phyloP scores from a whole-genome alignment of 2,888 invertebrate species.

The Ophion costatus region DNA sequence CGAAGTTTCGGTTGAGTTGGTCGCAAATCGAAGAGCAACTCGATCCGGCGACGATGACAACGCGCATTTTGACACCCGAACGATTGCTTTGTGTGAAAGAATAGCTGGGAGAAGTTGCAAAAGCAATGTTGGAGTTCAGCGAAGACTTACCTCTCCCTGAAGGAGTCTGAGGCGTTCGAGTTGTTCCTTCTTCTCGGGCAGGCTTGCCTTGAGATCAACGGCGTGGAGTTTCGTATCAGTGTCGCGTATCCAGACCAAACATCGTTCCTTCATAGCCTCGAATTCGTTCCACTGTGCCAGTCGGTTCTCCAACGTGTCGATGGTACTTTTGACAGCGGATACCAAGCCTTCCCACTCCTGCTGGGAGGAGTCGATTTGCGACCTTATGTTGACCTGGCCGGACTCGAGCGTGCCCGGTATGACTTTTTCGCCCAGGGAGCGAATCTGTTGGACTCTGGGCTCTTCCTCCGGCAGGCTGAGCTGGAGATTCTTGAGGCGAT shows the following conservation, averaged over 20 bases:
- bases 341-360: conserved; percentile 95
- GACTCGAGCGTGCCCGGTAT: conserved; percentile 93
- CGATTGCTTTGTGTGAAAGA: too few relatives aligned
- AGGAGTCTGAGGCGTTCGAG: conserved; percentile 91
- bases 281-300: conserved; percentile 96
- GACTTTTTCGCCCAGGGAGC: conserved; percentile 94
- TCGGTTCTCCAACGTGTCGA: conserved; percentile 92
- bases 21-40: too few relatives aligned
- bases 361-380: conserved; percentile 94
- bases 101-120: too few relatives aligned
- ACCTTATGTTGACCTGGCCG: conserved; percentile 93
- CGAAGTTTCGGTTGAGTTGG: too few relatives aligned
- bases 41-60: too few relatives aligned
- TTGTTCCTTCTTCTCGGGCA: conserved; percentile 93
- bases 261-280: conserved; percentile 93
- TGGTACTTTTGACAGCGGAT: conserved; percentile 90
- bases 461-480: conserved; percentile 93
- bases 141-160: conserved; percentile 88
- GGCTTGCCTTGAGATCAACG: conserved; percentile 92
- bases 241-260: conserved; percentile 93
- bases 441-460: conserved; percentile 91
- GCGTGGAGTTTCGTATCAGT: conserved; percentile 95
- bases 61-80: too few relatives aligned
- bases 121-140: background rate
- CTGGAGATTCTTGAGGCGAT: conserved; percentile 91